Evolutionary conservation across 2,888 invertebrate genomes (phyloP), one percentile per base, ranked within the genome.

Genomic region (Brenthis ino): DNA sequence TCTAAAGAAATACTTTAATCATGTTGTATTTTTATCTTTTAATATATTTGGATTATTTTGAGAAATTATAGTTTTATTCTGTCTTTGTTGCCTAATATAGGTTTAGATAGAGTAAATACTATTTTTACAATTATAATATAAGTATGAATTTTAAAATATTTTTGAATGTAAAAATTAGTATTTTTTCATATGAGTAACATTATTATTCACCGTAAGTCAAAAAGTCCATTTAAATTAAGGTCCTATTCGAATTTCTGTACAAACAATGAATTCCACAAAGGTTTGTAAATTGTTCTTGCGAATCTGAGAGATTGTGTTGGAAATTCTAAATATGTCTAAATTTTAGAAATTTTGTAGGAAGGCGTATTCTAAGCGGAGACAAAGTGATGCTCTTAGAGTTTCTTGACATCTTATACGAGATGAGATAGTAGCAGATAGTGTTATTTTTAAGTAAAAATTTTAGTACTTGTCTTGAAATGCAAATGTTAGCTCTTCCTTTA

Each of bases 311-410:
- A 43, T 43, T 8, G 11, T 43, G 37, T 43, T 43, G 37, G 11
- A 43, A 61, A 61, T 61, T 61, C 61, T 37, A 33, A 61, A 51
- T 16, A n/a, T 61, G 28, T 51, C 33, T 33, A 28, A 33, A 28
- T 61, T 61, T 61, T 51, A 61, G 33, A 53, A 14, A 53, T 53
- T 61, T 61, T 33, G 51, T 12, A 13, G 61, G 51, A 61, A 51
- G 37, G 16, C 33, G 28, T 48, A 50, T 61, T 33, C 47, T 24
- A 28, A 58, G 58, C 4, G 13, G 50, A 14, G 24, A 61, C 61
- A 61, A 51, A 37, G 61, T 28, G 47, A 24, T 14, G 16, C 8
- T 13, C 16, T 61, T 50, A 61, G 28, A 51, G 33, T 51, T 12
- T 20, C 51, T n/a, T 53, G 51, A 13, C 33, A 33, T n/a, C n/a